A percentile compares a stretch with the other conserved stretches of the same genome.
These are phyloP conservation scores for Lamellibrachia luymesi DNA, from an alignment of 1,140 invertebrate species.

Conservation along the genomic window DNA sequence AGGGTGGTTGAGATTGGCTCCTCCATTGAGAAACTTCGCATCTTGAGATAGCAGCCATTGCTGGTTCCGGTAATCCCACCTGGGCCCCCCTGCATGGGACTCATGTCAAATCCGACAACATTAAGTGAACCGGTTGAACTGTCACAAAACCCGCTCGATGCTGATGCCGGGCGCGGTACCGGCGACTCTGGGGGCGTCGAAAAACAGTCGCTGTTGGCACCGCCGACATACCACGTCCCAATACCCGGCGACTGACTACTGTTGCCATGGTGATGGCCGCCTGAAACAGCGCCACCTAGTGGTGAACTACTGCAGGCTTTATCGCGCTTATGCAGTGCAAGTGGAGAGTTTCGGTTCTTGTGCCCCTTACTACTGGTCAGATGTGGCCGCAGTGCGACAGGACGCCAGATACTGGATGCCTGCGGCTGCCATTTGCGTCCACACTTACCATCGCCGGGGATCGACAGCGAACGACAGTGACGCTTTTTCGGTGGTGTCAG, in stretches of 20 bases:
- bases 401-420: slow-evolving; percentile 12
- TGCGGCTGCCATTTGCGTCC: slow-evolving; percentile 9
- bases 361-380: slow-evolving; percentile 7
- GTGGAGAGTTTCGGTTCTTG: slow-evolving; percentile 5
- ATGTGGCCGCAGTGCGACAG: not conserved
- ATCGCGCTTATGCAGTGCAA: not conserved
- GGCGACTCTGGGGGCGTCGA: slow-evolving; percentile 13
- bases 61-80: not conserved
- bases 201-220: not conserved
- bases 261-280: not conserved
- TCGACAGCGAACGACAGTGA: slow-evolving; percentile 18
- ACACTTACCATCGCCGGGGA: slow-evolving; percentile 12
- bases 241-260: slow-evolving; percentile 9
- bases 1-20: slow-evolving; percentile 14
- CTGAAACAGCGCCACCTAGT: not conserved
- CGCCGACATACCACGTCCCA: not conserved
- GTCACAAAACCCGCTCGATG: slow-evolving; percentile 13
- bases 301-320: slow-evolving; percentile 3
- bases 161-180: slow-evolving; percentile 17
- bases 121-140: not conserved
- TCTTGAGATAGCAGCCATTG: not conserved
- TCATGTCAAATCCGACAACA: not conserved
- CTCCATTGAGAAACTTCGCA: slow-evolving; percentile 13
- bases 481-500: slow-evolving; percentile 11
- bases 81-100: not conserved